A percentile compares a stretch with the other conserved stretches of the same genome.
phyloP scores from a whole-genome alignment of 1,140 invertebrate species.

The Diorhabda carinulata region DNA sequence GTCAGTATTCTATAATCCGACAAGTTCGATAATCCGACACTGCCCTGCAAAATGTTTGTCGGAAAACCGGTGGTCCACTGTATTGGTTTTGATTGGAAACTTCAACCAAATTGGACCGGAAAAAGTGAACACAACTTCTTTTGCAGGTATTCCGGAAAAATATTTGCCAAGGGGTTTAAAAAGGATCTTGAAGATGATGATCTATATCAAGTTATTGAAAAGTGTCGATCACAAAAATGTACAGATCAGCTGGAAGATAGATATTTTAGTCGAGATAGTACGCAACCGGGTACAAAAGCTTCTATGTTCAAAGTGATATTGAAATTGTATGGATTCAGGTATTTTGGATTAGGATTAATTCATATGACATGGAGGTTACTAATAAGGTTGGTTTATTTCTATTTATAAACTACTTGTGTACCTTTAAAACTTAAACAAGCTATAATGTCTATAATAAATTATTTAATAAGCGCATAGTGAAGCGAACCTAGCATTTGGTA shows the following conservation, averaged over 20 bases:
- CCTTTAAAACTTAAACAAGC: no score
- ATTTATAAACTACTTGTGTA: no score
- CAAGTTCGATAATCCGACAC: no score
- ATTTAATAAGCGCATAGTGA: no score
- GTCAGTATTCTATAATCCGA: no score
- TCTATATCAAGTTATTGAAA: constrained; percentile 33
- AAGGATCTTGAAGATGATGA: constrained; percentile 36
- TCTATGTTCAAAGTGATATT: constrained; percentile 25
- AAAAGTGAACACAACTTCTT: neutral
- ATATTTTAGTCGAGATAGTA: constrained; percentile 5
- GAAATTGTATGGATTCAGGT: constrained; percentile 30
- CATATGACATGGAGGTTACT: constrained; percentile 26
- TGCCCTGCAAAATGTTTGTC: no score
- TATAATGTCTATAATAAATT: no score
- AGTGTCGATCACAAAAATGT: constrained; percentile 28
- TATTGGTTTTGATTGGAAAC: no score
- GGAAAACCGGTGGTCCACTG: no score
- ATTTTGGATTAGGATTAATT: constrained; percentile 22
- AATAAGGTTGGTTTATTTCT: constrained; percentile 19
- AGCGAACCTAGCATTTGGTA: no score
- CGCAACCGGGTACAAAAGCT: constrained; percentile 11
- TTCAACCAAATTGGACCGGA: no score
- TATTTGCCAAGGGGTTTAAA: constrained; percentile 31
- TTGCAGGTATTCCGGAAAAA: constrained; percentile 30
- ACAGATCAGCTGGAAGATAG: constrained; percentile 31